These are phyloP conservation scores for Agrenia bidenticulata DNA, from an alignment of 2,888 invertebrate species.

Conservation along the genomic window DNA sequence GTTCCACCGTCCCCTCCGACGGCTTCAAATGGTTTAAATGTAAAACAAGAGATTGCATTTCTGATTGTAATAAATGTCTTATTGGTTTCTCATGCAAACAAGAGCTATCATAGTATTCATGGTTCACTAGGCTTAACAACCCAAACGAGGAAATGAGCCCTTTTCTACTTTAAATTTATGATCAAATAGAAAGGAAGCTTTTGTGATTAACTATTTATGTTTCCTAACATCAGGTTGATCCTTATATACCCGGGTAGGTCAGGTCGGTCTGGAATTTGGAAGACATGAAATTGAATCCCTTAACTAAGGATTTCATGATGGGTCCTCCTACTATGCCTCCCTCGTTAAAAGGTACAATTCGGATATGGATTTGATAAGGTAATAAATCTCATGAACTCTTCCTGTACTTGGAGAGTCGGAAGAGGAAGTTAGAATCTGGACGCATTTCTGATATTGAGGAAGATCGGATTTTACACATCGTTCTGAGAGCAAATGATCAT, in stretches of 20 bases:
- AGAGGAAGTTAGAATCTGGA: no score
- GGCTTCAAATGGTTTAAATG: background rate
- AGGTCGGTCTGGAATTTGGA: no score
- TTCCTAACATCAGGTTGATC: constrained; percentile 1
- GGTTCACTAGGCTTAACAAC: background rate
- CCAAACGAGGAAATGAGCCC: background rate
- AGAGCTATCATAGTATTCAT: background rate
- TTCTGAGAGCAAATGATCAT: no score
- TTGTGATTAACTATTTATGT: background rate
- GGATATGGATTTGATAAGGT: no score
- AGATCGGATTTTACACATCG: no score
- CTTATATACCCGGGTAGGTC: background rate
- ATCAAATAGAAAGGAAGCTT: background rate
- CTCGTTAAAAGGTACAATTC: no score
- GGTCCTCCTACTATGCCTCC: no score
- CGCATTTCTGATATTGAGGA: no score
- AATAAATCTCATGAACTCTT: no score
- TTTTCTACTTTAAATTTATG: constrained; percentile 1
- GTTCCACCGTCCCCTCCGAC: background rate
- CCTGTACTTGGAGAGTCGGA: no score
- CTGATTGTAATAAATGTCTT: constrained; percentile 6
- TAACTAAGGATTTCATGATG: no score
- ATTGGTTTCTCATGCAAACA: constrained; percentile 4
- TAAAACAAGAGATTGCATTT: background rate
- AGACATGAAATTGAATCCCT: no score